Evolutionary conservation across 2,888 invertebrate genomes (phyloP).

Genomic region (Portevinia maculata): DNA sequence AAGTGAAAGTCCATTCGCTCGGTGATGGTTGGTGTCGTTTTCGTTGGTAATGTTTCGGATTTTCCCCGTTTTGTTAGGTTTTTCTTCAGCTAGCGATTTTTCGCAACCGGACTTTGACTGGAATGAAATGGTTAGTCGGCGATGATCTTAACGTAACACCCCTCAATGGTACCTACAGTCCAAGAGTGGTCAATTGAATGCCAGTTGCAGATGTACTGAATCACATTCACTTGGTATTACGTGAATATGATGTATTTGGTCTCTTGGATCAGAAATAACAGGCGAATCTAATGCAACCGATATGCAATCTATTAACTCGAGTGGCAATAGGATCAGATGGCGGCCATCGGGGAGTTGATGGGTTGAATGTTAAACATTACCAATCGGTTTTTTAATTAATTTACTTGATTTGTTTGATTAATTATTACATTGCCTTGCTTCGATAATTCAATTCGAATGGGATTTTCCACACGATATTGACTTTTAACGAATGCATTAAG

Average conservation of each 20-base stretch:
- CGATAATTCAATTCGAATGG: not conserved
- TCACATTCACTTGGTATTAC: conserved; percentile 47
- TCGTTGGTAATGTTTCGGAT: conserved; percentile 20
- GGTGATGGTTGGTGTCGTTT: conserved; percentile 2
- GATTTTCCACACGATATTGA: not conserved
- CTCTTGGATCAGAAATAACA: conserved; percentile 6
- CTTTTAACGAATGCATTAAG: no score
- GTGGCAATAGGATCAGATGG: conserved; percentile 19
- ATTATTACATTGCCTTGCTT: conserved; percentile 1
- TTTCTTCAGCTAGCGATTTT: not conserved
- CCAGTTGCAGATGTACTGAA: conserved; percentile 47
- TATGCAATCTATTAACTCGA: conserved; percentile 27
- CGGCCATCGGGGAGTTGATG: not conserved
- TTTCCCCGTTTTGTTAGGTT: conserved; percentile 16
- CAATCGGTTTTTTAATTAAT: conserved; percentile 24
- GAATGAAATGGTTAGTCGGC: conserved; percentile 7
- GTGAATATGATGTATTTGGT: conserved; percentile 8
- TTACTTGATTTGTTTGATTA: conserved; percentile 34
- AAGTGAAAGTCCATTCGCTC: conserved; percentile 47
- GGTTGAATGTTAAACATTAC: not conserved
- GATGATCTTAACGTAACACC: conserved; percentile 42
- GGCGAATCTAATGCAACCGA: conserved; percentile 45
- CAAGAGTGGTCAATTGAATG: conserved; percentile 33
- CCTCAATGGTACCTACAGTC: conserved; percentile 22
- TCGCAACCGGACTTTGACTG: not conserved